phyloP scores from a whole-genome alignment of 2,888 invertebrate species.

The Laspeyria flexula region DNA sequence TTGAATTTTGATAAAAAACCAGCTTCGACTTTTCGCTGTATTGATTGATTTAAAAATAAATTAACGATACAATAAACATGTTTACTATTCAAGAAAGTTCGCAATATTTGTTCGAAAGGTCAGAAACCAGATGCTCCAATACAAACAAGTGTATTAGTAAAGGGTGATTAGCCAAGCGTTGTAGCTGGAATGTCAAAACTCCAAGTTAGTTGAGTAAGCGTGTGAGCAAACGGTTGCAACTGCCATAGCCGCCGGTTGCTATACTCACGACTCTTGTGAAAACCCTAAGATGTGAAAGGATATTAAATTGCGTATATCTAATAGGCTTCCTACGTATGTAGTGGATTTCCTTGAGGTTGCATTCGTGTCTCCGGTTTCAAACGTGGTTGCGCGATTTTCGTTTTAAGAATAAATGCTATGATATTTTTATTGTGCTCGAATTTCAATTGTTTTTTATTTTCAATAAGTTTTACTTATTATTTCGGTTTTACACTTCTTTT shows the following conservation, averaged over 20 bases:
- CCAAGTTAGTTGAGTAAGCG: conserved; percentile 13
- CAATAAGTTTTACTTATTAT: no score
- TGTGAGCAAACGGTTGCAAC: conserved; percentile 8
- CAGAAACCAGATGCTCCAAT: background rate
- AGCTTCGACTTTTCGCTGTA: no score
- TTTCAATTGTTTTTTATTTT: no score
- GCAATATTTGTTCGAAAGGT: no score
- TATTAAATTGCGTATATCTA: background rate
- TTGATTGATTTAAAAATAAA: no score
- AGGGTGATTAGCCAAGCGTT: conserved; percentile 36
- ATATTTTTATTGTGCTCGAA: no score
- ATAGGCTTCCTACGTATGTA: background rate
- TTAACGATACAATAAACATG: no score
- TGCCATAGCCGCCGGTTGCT: background rate
- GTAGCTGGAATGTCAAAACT: conserved; percentile 35
- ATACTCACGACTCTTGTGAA: conserved; percentile 5
- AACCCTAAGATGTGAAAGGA: conserved; percentile 9
- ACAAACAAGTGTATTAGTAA: conserved; percentile 4
- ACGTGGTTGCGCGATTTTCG: no score
- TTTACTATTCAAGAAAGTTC: no score
- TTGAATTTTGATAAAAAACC: no score
- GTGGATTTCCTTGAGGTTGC: background rate
- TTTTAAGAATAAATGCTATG: no score
- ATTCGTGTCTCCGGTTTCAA: background rate
- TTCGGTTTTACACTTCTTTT: no score